Percentiles rank a stretch among this genome's conserved stretches.
Evolutionary conservation across 2,113 vertebrate species (phyloP).

Genomic region (Phaethornis superciliosus): DNA sequence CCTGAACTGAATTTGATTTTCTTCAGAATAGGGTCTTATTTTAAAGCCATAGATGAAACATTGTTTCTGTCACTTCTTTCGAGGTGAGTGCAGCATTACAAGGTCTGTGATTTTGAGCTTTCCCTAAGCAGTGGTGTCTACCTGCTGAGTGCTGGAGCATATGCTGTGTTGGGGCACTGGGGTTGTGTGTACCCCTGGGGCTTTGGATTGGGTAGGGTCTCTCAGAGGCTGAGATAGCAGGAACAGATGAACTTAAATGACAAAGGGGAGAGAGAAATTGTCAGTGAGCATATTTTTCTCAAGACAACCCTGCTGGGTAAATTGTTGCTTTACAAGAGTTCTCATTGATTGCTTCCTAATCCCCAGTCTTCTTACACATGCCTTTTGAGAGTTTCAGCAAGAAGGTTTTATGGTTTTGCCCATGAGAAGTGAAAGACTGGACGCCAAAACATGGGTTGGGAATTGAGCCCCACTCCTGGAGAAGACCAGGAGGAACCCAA

Average conservation of each 20-base stretch:
- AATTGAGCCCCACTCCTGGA: neutral
- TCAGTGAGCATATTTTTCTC: slow-evolving; percentile 15
- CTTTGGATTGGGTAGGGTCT: neutral
- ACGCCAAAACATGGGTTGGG: neutral
- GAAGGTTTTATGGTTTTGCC: neutral
- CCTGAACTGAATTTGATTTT: neutral
- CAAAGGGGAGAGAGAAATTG: slow-evolving; percentile 23
- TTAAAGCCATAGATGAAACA: neutral
- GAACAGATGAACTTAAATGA: neutral
- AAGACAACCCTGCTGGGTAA: slow-evolving; percentile 39
- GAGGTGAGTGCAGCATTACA: neutral
- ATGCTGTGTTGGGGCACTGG: accelerated
- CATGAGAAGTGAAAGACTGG: neutral
- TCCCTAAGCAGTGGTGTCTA: neutral
- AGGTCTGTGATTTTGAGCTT: neutral
- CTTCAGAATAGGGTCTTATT: neutral
- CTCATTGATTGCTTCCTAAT: slow-evolving; percentile 32
- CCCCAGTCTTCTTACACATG: neutral
- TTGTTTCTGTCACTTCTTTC: neutral
- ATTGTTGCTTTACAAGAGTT: slow-evolving; percentile 14
- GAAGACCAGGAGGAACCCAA: neutral
- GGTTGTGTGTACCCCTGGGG: neutral
- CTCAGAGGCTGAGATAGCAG: neutral
- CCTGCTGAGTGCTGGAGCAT: accelerated
- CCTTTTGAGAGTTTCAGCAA: slow-evolving; percentile 26